Conservation (phyloP, 2,797 vertebrate species). For the Halcyon smyrnensis region DNA sequence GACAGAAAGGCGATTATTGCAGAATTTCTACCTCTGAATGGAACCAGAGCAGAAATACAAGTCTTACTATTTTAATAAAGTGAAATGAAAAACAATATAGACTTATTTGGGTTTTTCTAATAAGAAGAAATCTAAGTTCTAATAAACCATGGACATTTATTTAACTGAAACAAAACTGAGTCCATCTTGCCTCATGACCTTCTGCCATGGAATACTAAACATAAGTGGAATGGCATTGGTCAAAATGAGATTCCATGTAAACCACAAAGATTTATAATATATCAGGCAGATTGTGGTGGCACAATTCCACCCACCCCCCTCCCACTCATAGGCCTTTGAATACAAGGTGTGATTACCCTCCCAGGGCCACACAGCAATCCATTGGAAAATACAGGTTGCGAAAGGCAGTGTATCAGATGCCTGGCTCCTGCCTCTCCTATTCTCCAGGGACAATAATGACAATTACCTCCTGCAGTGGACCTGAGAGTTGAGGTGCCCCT, state of each 20-base stretch:
- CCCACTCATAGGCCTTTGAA: not conserved
- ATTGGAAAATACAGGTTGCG: not conserved
- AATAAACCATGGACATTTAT: not conserved
- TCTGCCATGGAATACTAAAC: not conserved
- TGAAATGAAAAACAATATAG: not conserved
- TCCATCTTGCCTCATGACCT: not conserved
- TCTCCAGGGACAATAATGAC: not conserved
- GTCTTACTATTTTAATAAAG: not conserved
- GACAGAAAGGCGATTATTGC: not conserved
- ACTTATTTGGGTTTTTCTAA: not conserved
- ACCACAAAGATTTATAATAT: not conserved
- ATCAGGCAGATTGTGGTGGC: not conserved
- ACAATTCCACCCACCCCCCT: not conserved
- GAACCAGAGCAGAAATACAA: not conserved
- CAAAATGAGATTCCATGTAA: not conserved
- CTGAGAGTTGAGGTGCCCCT: not conserved
- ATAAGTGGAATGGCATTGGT: not conserved
- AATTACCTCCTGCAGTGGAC: not conserved
- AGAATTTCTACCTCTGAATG: not conserved
- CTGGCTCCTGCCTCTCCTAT: not conserved
- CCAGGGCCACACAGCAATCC: not conserved
- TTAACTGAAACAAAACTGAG: not conserved
- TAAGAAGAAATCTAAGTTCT: not conserved
- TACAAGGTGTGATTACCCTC: not conserved
- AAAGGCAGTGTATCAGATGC: not conserved